Percentiles rank a stretch among this genome's conserved stretches.
Conservation (phyloP, 2,797 vertebrate species). For the Buphagus erythrorhynchus region DNA sequence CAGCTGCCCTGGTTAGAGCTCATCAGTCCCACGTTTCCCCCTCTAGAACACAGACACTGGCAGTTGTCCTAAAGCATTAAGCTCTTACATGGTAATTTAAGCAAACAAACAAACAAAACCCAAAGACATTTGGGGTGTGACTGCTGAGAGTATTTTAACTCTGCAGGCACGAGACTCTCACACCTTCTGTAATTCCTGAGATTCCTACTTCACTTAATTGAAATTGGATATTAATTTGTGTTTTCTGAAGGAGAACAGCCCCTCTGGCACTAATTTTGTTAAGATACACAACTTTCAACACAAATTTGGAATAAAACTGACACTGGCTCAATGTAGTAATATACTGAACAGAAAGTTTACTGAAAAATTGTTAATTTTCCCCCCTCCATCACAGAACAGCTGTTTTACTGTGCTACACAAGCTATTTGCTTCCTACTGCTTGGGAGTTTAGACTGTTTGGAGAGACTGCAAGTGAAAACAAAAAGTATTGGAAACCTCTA, state of each 20-base stretch:
- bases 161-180: not conserved
- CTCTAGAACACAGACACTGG: not conserved
- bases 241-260: not conserved
- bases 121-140: not conserved
- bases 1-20: not conserved
- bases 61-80: not conserved
- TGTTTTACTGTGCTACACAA: not conserved
- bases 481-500: not conserved
- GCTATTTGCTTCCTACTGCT: not conserved
- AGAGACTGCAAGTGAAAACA: not conserved
- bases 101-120: not conserved
- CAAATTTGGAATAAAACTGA: not conserved
- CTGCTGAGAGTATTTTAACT: not conserved
- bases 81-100: no score
- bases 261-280: not conserved
- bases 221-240: not conserved
- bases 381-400: not conserved
- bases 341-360: not conserved
- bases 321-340: not conserved
- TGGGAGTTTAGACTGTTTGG: not conserved
- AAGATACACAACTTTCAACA: not conserved
- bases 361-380: not conserved
- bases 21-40: not conserved
- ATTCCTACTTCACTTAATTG: not conserved
- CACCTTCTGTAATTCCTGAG: not conserved